phyloP scores from a whole-genome alignment of 2,113 vertebrate genomes.

The Syrrhaptes paradoxus region DNA sequence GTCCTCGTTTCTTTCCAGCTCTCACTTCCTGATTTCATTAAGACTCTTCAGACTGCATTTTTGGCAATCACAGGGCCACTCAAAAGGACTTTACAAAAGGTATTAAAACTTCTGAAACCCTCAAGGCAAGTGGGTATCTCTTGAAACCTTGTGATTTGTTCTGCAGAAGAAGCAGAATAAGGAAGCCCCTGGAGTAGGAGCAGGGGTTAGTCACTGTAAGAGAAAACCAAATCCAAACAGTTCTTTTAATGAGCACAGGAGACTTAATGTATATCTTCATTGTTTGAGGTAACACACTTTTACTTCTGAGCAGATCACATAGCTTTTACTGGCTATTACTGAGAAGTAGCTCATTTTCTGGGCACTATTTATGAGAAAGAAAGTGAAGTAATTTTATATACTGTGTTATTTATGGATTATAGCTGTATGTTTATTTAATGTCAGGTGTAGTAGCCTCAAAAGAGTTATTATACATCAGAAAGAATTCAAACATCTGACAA shows the following conservation, averaged over 20 bases:
- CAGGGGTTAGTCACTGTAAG: background rate
- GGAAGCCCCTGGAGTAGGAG: slow-evolving; percentile 22
- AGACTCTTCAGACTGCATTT: slow-evolving; percentile 14
- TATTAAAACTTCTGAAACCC: slow-evolving; percentile 46
- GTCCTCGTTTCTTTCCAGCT: slow-evolving; percentile 22
- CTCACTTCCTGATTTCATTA: slow-evolving; percentile 29
- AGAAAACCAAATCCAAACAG: slow-evolving; percentile 24
- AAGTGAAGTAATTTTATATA: background rate
- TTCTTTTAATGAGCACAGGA: slow-evolving; percentile 44
- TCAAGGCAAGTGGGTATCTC: slow-evolving; percentile 20
- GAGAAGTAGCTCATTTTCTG: background rate
- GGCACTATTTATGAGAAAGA: background rate
- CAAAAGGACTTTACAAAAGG: slow-evolving; percentile 8
- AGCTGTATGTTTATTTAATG: slow-evolving; percentile 12
- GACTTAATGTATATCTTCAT: slow-evolving; percentile 20
- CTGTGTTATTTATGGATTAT: background rate
- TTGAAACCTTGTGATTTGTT: slow-evolving; percentile 49
- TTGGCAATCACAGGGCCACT: background rate
- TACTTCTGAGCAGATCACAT: background rate
- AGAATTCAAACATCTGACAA: background rate
- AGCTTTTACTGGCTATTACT: background rate
- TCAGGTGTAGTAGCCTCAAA: background rate
- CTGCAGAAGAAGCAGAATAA: slow-evolving; percentile 35
- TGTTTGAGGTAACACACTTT: slow-evolving; percentile 7
- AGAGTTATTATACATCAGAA: background rate